Evolutionary conservation across 2,888 invertebrate species (phyloP), one percentile per base, ranked within the genome.

Genomic region (Leptarthrus brevirostris): DNA sequence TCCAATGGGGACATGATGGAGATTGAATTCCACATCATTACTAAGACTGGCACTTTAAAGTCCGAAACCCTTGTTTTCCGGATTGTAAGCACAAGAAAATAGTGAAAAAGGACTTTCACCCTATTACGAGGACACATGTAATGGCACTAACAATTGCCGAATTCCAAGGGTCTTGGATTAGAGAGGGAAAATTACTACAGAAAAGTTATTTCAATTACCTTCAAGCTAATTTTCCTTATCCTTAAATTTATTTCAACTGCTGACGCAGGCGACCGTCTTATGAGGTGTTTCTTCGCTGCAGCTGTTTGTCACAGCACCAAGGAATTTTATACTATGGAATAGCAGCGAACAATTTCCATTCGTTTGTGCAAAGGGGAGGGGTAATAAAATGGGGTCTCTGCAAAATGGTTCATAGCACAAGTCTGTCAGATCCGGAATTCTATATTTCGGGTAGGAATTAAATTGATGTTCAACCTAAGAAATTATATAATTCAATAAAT

Each of bases 21-120:
- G 69, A 69, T 69, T 69, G 69, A 69, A 69, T 69, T 69, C 69
- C 69, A 69, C 69, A 69, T 69, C 69, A 69, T 69, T 69, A 69
- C 69, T 69, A 69, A 69, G 69, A 69, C 69, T 24, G 69, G 20
- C 69, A 52, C 69, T 69, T 69, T 69, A 69, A 69, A 69, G 69
- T 69, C 52, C 30, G 49, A 69, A 26, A 49, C 69, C 69, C 69
- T 69, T 69, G 69, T 69, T 69, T 69, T 69, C 69, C 69, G 69
- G 69, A 69, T 69, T 69, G 69, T 69, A 20, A 69, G 52, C 69
- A 52, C 18, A 26, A 52, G 52, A 16, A 69, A 69, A 49, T 30
- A 69, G 10, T 40, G 40, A 10, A 49, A 69, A 69, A 52, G 69
- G 52, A 49, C 52, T 18, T 69, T 18, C 52, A 52, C 52, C 69